phyloP scores from a whole-genome alignment of 2,888 invertebrate genomes.

The Exephanes ischioxanthus region DNA sequence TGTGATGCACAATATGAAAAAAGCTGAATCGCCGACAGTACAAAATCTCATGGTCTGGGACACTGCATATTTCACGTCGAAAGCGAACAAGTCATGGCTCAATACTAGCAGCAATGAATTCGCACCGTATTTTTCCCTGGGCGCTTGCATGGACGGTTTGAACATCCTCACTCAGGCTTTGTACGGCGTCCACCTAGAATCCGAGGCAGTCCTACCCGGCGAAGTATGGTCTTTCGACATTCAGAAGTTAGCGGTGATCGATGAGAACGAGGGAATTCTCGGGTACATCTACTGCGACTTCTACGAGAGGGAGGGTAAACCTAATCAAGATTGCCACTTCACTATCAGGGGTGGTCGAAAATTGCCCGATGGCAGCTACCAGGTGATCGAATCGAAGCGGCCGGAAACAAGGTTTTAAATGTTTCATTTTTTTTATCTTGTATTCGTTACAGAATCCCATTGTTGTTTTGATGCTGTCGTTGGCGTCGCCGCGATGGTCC shows the following conservation, averaged over 20 bases:
- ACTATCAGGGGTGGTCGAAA: conserved; percentile 97
- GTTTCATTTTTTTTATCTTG: not conserved
- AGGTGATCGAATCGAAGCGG: conserved; percentile 85
- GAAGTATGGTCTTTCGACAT: conserved; percentile 96
- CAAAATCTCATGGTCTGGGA: conserved; percentile 90
- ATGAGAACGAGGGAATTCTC: conserved; percentile 92
- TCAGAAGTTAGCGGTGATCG: conserved; percentile 96
- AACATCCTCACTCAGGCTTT: conserved; percentile 93
- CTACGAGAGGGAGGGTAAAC: conserved; percentile 96
- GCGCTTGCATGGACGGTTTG: conserved; percentile 98
- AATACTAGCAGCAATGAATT: conserved; percentile 91
- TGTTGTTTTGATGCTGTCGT: conserved; percentile 96
- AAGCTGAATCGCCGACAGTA: conserved; percentile 75
- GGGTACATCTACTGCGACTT: conserved; percentile 99
- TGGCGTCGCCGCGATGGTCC: conserved; percentile 91
- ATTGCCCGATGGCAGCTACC: conserved; percentile 92
- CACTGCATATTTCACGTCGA: conserved; percentile 93
- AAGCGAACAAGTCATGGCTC: conserved; percentile 90
- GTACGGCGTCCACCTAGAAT: conserved; percentile 92
- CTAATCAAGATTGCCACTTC: conserved; percentile 99
- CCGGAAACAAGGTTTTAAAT: not conserved
- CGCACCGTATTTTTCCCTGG: conserved; percentile 95
- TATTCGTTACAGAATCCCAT: conserved; percentile 89
- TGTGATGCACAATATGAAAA: conserved; percentile 92
- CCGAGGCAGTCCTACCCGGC: conserved; percentile 88